phyloP scores from a whole-genome alignment of 2,113 vertebrate genomes.

The Raja brachyura region DNA sequence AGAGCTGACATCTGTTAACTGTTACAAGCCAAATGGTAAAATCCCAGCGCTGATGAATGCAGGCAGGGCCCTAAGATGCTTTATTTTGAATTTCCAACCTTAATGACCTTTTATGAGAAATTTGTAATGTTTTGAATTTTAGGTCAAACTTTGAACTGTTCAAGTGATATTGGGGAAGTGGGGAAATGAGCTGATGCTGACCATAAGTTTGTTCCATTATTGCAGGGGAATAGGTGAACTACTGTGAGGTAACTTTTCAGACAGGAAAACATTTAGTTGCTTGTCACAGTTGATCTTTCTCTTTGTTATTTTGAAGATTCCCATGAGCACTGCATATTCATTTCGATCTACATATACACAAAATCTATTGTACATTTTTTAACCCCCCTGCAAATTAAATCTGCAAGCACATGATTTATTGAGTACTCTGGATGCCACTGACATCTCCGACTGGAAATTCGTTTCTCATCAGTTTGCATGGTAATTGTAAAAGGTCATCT shows the following conservation, averaged over 20 bases:
- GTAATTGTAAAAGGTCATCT: background rate
- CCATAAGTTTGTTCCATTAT: background rate
- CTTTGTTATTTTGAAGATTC: background rate
- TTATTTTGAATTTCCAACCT: slow-evolving; percentile 17
- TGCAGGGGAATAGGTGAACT: background rate
- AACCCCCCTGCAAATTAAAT: background rate
- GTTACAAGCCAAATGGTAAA: slow-evolving; percentile 14
- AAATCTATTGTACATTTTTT: background rate
- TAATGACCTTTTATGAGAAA: background rate
- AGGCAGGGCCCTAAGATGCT: background rate
- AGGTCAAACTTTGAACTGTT: background rate
- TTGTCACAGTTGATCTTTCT: background rate
- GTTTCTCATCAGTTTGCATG: background rate
- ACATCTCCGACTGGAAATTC: background rate
- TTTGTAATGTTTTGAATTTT: background rate
- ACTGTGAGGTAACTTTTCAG: background rate
- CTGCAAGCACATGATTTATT: background rate
- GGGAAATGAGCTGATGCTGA: background rate
- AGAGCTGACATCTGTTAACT: slow-evolving; percentile 36
- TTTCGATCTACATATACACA: background rate
- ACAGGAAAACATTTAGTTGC: slow-evolving; percentile 15
- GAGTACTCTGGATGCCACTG: background rate
- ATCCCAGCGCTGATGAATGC: slow-evolving; percentile 9
- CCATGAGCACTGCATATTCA: background rate
- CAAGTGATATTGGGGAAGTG: background rate